A percentile compares a stretch with the other conserved stretches of the same genome.
phyloP scores from a whole-genome alignment of 2,888 invertebrate species.

The Idaea dimidiata region DNA sequence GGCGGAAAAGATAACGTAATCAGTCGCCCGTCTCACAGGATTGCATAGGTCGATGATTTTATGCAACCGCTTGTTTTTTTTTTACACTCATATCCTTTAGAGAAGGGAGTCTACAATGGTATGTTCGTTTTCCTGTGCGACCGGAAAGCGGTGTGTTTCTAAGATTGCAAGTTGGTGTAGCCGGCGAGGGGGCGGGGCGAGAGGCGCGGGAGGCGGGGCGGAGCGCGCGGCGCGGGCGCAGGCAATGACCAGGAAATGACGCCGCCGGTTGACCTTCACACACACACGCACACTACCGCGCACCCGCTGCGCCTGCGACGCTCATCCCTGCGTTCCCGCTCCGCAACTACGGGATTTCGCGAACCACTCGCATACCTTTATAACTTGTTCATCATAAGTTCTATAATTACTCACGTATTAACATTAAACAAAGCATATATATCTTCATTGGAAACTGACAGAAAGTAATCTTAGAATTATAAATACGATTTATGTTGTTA shows the following conservation, averaged over 20 bases:
- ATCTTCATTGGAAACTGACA: not conserved
- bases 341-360: constrained; percentile 32
- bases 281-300: constrained; percentile 40
- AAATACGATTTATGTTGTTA: not conserved
- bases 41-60: constrained; percentile 21
- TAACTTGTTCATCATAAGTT: not conserved
- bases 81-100: constrained; percentile 46
- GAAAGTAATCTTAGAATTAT: not conserved
- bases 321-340: constrained; percentile 43
- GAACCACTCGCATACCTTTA: not conserved
- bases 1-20: constrained; percentile 53
- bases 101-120: constrained; percentile 42
- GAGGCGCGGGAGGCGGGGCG: constrained; percentile 38
- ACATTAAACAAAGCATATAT: not conserved
- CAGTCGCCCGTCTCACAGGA: constrained; percentile 28
- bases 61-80: constrained; percentile 30
- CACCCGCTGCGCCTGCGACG: constrained; percentile 29
- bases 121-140: constrained; percentile 63
- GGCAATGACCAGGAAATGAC: constrained; percentile 80
- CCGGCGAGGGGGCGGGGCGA: constrained; percentile 31
- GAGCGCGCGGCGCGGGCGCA: constrained; percentile 54
- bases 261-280: constrained; percentile 76
- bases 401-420: not conserved
- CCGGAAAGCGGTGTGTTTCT: constrained; percentile 65
- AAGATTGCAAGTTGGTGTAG: constrained; percentile 45